Evolutionary conservation across 1,140 invertebrate genomes (phyloP).

Genomic region (Nymphalis io): DNA sequence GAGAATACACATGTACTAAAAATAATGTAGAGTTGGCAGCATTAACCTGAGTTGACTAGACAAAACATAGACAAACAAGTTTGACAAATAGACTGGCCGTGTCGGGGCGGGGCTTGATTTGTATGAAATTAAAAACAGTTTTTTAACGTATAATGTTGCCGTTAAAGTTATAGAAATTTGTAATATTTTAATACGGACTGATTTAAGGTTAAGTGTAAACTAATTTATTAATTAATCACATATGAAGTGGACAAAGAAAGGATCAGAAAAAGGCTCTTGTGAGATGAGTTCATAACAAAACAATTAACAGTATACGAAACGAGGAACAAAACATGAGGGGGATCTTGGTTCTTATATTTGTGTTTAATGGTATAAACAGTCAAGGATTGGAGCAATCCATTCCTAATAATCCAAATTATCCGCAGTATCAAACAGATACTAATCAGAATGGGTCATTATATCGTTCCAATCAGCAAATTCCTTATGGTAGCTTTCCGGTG

Average conservation of each 20-base stretch:
- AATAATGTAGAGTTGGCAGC: too few relatives aligned
- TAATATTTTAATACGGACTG: neutral
- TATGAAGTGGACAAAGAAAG: neutral
- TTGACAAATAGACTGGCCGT: neutral
- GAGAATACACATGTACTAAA: too few relatives aligned
- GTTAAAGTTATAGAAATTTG: neutral
- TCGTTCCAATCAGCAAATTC: slow-evolving; percentile 59
- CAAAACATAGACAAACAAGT: neutral
- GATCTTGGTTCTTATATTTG: slow-evolving; percentile 48
- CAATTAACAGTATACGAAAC: slow-evolving; percentile 39
- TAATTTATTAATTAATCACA: neutral
- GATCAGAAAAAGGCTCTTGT: neutral
- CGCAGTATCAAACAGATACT: slow-evolving; percentile 50
- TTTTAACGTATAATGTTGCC: slow-evolving; percentile 22
- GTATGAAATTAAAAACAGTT: neutral
- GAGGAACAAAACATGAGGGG: slow-evolving; percentile 53
- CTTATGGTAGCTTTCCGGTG: slow-evolving; percentile 69
- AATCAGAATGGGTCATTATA: slow-evolving; percentile 60
- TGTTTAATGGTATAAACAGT: slow-evolving; percentile 51
- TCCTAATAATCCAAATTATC: slow-evolving; percentile 63
- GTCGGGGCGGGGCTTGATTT: slow-evolving; percentile 32
- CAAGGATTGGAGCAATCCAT: slow-evolving; percentile 55
- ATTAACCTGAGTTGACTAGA: too few relatives aligned
- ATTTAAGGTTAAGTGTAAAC: neutral
- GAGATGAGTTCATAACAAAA: slow-evolving; percentile 16